These are phyloP conservation scores for Buathra laborator DNA, from an alignment of 2,888 invertebrate species.

Conservation along the genomic window DNA sequence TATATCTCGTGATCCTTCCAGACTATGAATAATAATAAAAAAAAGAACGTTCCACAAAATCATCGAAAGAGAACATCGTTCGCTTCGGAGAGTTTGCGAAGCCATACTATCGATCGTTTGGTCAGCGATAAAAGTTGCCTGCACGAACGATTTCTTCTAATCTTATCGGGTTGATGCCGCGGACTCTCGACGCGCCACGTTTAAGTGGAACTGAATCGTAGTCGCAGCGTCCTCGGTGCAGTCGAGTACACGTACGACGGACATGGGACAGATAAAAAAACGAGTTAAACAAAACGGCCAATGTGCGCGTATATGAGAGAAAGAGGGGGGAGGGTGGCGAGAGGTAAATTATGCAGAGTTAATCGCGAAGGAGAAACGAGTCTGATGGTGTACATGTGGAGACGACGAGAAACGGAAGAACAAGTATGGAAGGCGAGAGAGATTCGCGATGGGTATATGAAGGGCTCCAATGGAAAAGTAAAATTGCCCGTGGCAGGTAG, in stretches of 20 bases:
- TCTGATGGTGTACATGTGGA: conserved; percentile 23
- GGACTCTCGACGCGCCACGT: conserved; percentile 13
- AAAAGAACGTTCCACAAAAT: conserved; percentile 15
- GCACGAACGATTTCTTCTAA: conserved; percentile 58
- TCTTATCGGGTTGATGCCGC: conserved; percentile 57
- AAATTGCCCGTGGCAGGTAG: conserved; percentile 76
- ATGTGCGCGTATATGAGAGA: conserved; percentile 51
- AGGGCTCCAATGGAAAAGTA: conserved; percentile 69
- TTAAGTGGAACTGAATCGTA: conserved; percentile 63
- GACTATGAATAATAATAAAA: background rate
- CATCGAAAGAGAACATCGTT: conserved; percentile 59
- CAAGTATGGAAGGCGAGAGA: conserved; percentile 11
- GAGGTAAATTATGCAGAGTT: conserved; percentile 66
- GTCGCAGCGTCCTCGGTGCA: conserved; percentile 50
- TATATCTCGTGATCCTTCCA: conserved; percentile 4
- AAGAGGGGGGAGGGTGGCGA: conserved; percentile 30
- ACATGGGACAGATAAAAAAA: conserved; percentile 52
- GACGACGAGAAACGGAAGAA: background rate
- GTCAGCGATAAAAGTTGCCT: conserved; percentile 62
- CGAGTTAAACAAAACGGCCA: conserved; percentile 50
- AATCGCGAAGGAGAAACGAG: conserved; percentile 64
- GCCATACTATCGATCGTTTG: conserved; percentile 53
- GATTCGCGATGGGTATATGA: conserved; percentile 14
- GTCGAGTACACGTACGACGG: conserved; percentile 43
- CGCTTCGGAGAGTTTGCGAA: conserved; percentile 47